Evolutionary conservation across 2,888 invertebrate genomes (phyloP).

Genomic region (Pachliopta kotzebuea): DNA sequence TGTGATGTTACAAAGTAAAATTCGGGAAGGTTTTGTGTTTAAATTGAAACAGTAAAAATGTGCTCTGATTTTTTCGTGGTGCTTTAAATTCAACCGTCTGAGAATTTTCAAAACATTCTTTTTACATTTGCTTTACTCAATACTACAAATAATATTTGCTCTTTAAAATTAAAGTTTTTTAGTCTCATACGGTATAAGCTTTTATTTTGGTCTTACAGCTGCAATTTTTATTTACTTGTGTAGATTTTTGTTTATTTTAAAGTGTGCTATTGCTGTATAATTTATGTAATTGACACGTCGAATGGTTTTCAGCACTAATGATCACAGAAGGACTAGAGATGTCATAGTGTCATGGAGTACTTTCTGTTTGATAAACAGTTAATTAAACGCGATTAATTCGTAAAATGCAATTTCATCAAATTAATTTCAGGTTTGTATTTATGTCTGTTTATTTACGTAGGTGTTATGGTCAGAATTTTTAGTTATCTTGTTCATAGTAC

Average conservation of each 20-base stretch:
- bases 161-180: too few relatives aligned
- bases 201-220: too few relatives aligned
- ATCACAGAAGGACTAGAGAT: too few relatives aligned
- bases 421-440: background rate
- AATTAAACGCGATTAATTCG: background rate
- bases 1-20: conserved; percentile 19
- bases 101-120: conserved; percentile 22
- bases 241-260: too few relatives aligned
- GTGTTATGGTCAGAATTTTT: background rate
- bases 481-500: background rate
- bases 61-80: conserved; percentile 23
- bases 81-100: conserved; percentile 21
- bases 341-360: too few relatives aligned
- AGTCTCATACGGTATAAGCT: too few relatives aligned
- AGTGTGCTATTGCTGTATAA: too few relatives aligned
- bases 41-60: conserved; percentile 27
- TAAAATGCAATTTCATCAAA: background rate
- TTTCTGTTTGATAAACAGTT: too few relatives aligned
- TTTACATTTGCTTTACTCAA: conserved; percentile 13
- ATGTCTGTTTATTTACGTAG: too few relatives aligned
- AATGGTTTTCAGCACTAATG: too few relatives aligned
- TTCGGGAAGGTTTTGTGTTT: conserved; percentile 15
- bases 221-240: too few relatives aligned
- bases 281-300: too few relatives aligned
- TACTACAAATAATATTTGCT: conserved; percentile 3